Base-by-base conservation (phyloP, 2,797 vertebrate species). In the Taeniopygia guttata region DNA sequence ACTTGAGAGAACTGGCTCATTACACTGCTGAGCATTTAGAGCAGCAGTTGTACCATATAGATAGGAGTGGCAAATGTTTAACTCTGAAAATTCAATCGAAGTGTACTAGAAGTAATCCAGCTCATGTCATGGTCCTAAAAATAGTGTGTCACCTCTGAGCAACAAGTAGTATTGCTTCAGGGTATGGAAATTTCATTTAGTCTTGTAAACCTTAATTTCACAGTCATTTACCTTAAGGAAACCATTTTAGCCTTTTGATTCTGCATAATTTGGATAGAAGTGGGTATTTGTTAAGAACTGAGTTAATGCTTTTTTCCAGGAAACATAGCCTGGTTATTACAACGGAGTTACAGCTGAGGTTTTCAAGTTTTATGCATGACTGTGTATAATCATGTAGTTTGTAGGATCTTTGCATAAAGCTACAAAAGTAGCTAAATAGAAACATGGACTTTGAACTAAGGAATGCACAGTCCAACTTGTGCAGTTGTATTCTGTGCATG, bases 121-220 rank as follows among this genome's bases (percentile, higher is more conserved):
- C 73, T 93, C 54, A 5, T 91, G 88, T 90, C 87, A 85, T 59
- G 21, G 48, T 90, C 77, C 93, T 95, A 95, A 96, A 96, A 96
- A 96, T 94, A 96, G 83, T n/a, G 30, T 60, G 56, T 81, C 80
- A 94, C 91, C 91, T 96, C 89, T 90, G 42, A 95, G 56, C 67
- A 79, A 58, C 55, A 84, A 86, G 13, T 72, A 75, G 42, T 80
- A 54, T 11, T 3, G 10, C 46, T 52, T 34, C 48, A 46, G 70
- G 79, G 30, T 27, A 66, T 62, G 76, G 89, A 85, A 92, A 90
- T 90, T 77, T 79, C 27, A 26, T 52, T 84, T 69, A 55, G 6
- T 40, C 69, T 89, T 58, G 34, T 66, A 78, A 92, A 91, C 34
- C 21, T 63, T 63, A 42, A 68, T 95, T 89, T 90, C 38, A 34